Evolutionary conservation across 2,888 invertebrate genomes (phyloP).

Genomic region (Synanthedon andrenaeformis): DNA sequence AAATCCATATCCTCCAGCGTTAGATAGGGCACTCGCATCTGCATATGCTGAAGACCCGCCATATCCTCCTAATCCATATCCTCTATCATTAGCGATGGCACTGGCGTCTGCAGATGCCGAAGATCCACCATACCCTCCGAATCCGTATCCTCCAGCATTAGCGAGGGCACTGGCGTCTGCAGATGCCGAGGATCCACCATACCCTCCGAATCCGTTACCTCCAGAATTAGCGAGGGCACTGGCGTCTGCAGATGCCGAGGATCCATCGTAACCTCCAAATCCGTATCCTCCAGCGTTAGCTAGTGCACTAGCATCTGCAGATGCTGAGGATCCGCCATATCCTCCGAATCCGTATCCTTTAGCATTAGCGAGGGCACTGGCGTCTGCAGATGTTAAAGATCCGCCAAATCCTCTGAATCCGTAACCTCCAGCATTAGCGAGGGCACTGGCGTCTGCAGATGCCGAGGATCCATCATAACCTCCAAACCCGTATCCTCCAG

Average conservation of each 20-base stretch:
- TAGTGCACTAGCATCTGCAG: not conserved
- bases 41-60: not conserved
- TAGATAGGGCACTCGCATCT: too few species aligned
- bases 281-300: constrained; percentile 1
- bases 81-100: not conserved
- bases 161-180: constrained; percentile 6
- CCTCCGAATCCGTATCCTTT: not conserved
- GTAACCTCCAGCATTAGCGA: not conserved
- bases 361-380: constrained; percentile 1
- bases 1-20: not conserved
- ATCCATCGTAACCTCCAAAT: not conserved
- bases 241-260: constrained; percentile 1
- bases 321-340: not conserved
- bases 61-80: not conserved
- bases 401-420: not conserved
- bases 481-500: constrained; percentile 1
- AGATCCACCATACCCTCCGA: not conserved
- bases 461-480: constrained; percentile 2
- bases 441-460: not conserved
- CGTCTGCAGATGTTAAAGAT: constrained; percentile 3
- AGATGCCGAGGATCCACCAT: constrained; percentile 1
- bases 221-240: constrained; percentile 6
- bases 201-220: constrained; percentile 2
- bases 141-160: not conserved
- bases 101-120: constrained; percentile 3